Conservation (phyloP, 2,888 invertebrate species). For the Bugulina stolonifera region DNA sequence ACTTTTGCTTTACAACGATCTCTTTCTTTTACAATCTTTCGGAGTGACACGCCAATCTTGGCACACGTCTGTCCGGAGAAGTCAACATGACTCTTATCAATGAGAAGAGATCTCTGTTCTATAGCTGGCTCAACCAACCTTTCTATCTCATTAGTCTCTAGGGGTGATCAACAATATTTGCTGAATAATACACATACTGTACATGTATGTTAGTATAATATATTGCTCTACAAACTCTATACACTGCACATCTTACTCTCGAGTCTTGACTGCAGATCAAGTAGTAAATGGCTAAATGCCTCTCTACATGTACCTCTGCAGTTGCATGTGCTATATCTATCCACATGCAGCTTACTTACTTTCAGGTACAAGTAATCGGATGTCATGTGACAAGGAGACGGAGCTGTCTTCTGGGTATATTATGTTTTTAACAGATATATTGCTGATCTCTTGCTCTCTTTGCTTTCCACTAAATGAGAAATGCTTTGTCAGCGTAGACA, state of each 20-base stretch:
- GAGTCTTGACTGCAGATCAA: too few species aligned
- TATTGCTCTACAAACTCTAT: too few species aligned
- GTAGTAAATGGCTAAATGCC: too few species aligned
- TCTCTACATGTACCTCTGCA: too few species aligned
- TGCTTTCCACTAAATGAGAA: not conserved
- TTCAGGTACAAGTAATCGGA: slow-evolving; percentile 4
- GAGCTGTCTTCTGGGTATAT: slow-evolving; percentile 12
- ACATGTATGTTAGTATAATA: too few species aligned
- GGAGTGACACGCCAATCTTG: slow-evolving; percentile 3
- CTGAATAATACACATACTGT: too few species aligned
- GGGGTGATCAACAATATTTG: too few species aligned
- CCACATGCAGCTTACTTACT: too few species aligned
- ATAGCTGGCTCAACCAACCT: too few species aligned
- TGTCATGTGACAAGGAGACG: not conserved
- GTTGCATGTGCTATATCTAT: too few species aligned
- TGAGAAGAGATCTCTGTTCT: not conserved
- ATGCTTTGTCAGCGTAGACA: not conserved
- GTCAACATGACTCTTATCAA: slow-evolving; percentile 15
- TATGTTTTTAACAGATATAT: not conserved
- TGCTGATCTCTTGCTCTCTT: not conserved
- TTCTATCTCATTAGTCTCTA: too few species aligned
- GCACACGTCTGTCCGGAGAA: slow-evolving; percentile 7
- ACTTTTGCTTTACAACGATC: not conserved
- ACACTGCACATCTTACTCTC: too few species aligned
- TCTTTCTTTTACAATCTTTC: not conserved